Percentiles rank a stretch among this genome's conserved stretches.
phyloP scores from a whole-genome alignment of 2,113 vertebrate genomes.

The Chascanopsetta lugubris region DNA sequence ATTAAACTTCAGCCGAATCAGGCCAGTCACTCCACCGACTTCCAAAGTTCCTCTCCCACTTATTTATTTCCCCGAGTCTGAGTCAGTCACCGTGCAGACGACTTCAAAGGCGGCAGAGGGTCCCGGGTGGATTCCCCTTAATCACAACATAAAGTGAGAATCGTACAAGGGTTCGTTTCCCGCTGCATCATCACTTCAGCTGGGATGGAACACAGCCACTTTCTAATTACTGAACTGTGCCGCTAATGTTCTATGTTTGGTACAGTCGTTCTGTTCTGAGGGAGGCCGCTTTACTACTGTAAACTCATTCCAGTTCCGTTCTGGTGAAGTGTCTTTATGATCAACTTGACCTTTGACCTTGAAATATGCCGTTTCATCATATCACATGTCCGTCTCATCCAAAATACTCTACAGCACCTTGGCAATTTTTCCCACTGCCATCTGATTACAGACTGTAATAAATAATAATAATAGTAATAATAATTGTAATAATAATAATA shows the following conservation, averaged over 20 bases:
- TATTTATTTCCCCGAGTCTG: conserved; percentile 51
- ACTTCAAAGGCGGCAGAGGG: conserved; percentile 52
- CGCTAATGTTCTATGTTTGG: conserved; percentile 33
- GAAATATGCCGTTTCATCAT: too few relatives aligned
- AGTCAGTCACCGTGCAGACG: conserved; percentile 32
- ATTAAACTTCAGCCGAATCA: background rate
- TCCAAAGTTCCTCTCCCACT: conserved; percentile 10
- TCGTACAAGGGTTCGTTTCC: conserved; percentile 23
- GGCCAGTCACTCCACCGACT: too few relatives aligned
- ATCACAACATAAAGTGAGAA: conserved; percentile 37
- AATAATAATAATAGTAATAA: too few relatives aligned
- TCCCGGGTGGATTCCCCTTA: conserved; percentile 43
- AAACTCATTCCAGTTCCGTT: conserved; percentile 15
- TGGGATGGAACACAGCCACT: conserved; percentile 22
- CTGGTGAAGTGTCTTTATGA: too few relatives aligned
- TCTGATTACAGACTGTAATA: too few relatives aligned
- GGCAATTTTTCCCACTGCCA: too few relatives aligned
- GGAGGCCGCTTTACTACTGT: background rate
- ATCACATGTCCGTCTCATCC: too few relatives aligned
- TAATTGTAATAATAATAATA: too few relatives aligned
- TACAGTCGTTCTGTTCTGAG: background rate
- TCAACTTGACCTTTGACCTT: too few relatives aligned
- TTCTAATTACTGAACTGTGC: conserved; percentile 41
- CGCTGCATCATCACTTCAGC: conserved; percentile 39
- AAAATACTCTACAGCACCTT: too few relatives aligned